Percentiles rank a stretch among this genome's conserved stretches.
Evolutionary conservation across 2,113 vertebrate species (phyloP).

Genomic region (Galeopterus variegatus): DNA sequence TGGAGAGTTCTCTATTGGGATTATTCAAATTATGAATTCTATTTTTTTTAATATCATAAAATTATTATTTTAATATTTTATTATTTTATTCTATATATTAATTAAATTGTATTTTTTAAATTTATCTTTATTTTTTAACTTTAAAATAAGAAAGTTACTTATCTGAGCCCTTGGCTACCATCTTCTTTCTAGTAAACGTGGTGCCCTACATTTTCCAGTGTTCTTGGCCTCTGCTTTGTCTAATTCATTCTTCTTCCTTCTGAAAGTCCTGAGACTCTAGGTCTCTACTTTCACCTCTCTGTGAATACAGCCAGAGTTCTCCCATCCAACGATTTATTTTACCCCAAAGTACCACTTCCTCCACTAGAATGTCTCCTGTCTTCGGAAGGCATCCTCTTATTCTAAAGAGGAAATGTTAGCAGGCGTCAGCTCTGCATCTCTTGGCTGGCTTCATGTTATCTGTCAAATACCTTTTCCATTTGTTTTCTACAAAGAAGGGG

Average conservation of each 20-base stretch:
- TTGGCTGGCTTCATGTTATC: not conserved
- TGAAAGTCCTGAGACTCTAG: not conserved
- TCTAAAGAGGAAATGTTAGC: not conserved
- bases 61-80: not conserved
- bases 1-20: not conserved
- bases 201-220: not conserved
- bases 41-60: conserved; percentile 9
- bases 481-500: not conserved
- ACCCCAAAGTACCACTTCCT: not conserved
- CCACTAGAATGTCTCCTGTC: not conserved
- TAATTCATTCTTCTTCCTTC: not conserved
- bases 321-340: not conserved
- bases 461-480: not conserved
- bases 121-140: not conserved
- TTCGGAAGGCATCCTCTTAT: not conserved
- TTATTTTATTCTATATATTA: not conserved
- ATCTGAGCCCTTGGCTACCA: not conserved
- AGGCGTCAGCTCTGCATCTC: no score
- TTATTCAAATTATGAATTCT: not conserved
- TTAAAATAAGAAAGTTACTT: not conserved
- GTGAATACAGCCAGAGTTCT: not conserved
- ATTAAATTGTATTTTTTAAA: no score
- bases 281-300: not conserved
- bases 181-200: not conserved
- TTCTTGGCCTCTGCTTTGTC: no score